phyloP scores from a whole-genome alignment of 2,888 invertebrate genomes.

The Hyles lineata region DNA sequence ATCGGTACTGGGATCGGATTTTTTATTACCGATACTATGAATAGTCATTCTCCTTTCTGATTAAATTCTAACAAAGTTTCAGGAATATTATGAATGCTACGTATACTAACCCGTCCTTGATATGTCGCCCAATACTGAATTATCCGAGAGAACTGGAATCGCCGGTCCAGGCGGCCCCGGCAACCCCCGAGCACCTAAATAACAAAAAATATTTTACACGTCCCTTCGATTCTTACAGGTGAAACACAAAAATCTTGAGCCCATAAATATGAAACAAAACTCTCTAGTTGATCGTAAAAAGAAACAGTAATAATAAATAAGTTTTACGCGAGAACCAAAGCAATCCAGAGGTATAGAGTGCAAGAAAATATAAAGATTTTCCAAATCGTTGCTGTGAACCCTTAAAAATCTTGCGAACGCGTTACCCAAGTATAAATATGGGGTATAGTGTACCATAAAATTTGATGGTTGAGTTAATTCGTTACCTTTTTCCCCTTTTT shows the following conservation, averaged over 20 bases:
- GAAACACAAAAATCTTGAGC: conserved; percentile 25
- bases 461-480: conserved; percentile 80
- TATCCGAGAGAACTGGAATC: conserved; percentile 56
- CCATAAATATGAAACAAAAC: conserved; percentile 54
- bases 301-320: conserved; percentile 73
- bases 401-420: conserved; percentile 77
- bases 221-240: conserved; percentile 13
- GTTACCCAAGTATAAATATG: conserved; percentile 77
- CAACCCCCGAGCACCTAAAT: conserved; percentile 65
- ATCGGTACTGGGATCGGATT: too few species aligned
- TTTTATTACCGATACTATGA: too few species aligned
- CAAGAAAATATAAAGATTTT: conserved; percentile 78
- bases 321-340: conserved; percentile 58
- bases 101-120: conserved; percentile 58
- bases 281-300: conserved; percentile 64
- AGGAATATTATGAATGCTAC: background rate
- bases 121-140: conserved; percentile 61
- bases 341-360: conserved; percentile 63
- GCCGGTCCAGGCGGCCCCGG: conserved; percentile 71
- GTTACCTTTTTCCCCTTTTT: conserved; percentile 90
- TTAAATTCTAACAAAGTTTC: background rate
- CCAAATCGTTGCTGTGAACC: conserved; percentile 77
- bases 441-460: conserved; percentile 81
- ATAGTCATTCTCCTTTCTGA: too few species aligned
- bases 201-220: background rate